Base-by-base conservation (phyloP, 2,888 invertebrate species). In the Drosophila subsilvestris region DNA sequence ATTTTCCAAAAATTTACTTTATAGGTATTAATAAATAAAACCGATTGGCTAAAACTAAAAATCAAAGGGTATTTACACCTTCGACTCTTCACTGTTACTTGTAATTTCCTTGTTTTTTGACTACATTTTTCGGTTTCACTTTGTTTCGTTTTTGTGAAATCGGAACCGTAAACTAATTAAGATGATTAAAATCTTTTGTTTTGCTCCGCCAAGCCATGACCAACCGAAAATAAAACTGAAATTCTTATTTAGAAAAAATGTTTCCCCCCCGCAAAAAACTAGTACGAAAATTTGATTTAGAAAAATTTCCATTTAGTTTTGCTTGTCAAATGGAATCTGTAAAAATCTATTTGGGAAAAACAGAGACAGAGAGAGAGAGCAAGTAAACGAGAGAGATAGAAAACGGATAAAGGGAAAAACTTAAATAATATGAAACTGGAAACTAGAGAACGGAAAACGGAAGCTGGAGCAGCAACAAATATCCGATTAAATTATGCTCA, bases 401-500 rank as follows among this genome's bases (percentile, higher is more conserved):
- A n/a, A 37, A 7, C n/a, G n/a, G 37, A 37, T 14, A 37, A 10
- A 25, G 62, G 43, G 45, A 74, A 59, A 74, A 86, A 86, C 76
- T 81, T 86, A 74, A 83, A 86, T 86, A 88, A 86, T 71, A 71
- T 68, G 45, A 29, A 50, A 27, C 43, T 50, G 50, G 50, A n/a
- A 51, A 60, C 42, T 29, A 25, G 44, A 53, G 51, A 37, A 37
- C 37, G 55, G 72, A 61, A 75, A 74, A 74, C 68, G 65, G 77
- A 43, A 70, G 73, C 68, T 62, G 57, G 32, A 63, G 58, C 67
- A 73, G 73, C 74, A 82, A 73, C 77, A 89, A 89, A 88, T 89
- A 89, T 86, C 85, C 85, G 85, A 89, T 86, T 86, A 88, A 89
- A 85, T 85, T 85, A 85, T 89, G 76, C 84, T 85, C 89, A 84